Base-by-base conservation (phyloP, 2,113 vertebrate species). In the Neotoma lepida region DNA sequence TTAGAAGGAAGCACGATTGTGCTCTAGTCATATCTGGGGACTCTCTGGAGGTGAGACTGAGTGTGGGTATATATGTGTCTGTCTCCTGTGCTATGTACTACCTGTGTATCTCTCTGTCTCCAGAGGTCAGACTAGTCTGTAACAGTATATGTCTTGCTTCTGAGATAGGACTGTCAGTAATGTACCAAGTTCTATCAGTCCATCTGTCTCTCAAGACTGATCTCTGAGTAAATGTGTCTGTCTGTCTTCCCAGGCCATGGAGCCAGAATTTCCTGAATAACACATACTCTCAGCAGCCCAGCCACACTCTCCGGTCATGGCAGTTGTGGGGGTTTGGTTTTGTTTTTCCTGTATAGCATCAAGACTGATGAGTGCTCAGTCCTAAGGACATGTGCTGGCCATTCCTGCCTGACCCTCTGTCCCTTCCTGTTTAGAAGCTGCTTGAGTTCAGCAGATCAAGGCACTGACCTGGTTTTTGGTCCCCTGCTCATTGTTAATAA, bases 1-100 rank as follows among this genome's bases (percentile, higher is more conserved):
- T 99, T 98, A 98, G 99, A 77, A 99, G 99, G 97, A 99, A 99
- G 97, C 99, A 99, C 24, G 99, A 99, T 97, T 99, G 99, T 96
- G 99, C 99, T 24, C 98, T 99, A 98, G 99, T 99, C 97, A 99
- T 99, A 97, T 99, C 99, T 41, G 99, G 99, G 94, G 99, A 99
- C 98, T 99, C 99, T 46, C 98, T 99, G 93, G 99, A 99, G 99
- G 99, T 99, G 98, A 98, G 97, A 14, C n/a, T 28, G 15, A 6
- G 3, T 61, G 39, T 80, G 9, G 56, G 9, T 51, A 2, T 30
- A 0, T 39, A 15, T 44, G 20, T 46, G 2, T 56, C 49, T 88
- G 14, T 86, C 46, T 84, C 39, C 39, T 63, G 24, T 73, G 39
- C n/a, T 56, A 3, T 54, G 46, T 56, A 18, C 35, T 80, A 6